A percentile compares a stretch with the other conserved stretches of the same genome.
phyloP scores from a whole-genome alignment of 2,888 invertebrate genomes.

The Catonia carolina region DNA sequence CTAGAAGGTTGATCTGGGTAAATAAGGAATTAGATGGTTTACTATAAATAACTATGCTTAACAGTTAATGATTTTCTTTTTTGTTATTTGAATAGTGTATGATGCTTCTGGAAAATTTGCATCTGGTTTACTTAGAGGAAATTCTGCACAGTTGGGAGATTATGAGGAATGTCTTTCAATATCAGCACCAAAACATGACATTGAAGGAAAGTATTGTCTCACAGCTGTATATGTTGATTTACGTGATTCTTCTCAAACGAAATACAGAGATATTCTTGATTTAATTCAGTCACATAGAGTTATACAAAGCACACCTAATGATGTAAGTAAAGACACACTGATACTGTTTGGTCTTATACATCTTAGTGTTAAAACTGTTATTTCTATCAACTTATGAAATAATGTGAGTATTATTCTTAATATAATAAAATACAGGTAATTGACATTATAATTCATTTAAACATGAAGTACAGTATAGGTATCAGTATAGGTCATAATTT shows the following conservation, averaged over 20 bases:
- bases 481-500: too few relatives aligned
- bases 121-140: not conserved
- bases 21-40: too few relatives aligned
- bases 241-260: not conserved
- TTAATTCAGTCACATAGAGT: not conserved
- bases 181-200: not conserved
- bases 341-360: too few relatives aligned
- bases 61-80: too few relatives aligned
- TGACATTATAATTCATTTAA: too few relatives aligned
- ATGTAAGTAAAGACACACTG: not conserved
- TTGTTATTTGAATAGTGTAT: not conserved
- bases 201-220: not conserved
- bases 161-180: not conserved
- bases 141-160: slow-evolving; percentile 1
- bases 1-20: too few relatives aligned
- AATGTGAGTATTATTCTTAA: too few relatives aligned
- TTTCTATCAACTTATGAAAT: too few relatives aligned
- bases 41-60: too few relatives aligned
- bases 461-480: too few relatives aligned
- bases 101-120: not conserved
- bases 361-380: too few relatives aligned
- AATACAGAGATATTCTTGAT: not conserved
- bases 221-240: not conserved
- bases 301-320: not conserved
- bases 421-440: too few relatives aligned